These are phyloP conservation scores for Paradoxurus hermaphroditus DNA, from an alignment of 2,113 vertebrate genomes.

Conservation along the genomic window DNA sequence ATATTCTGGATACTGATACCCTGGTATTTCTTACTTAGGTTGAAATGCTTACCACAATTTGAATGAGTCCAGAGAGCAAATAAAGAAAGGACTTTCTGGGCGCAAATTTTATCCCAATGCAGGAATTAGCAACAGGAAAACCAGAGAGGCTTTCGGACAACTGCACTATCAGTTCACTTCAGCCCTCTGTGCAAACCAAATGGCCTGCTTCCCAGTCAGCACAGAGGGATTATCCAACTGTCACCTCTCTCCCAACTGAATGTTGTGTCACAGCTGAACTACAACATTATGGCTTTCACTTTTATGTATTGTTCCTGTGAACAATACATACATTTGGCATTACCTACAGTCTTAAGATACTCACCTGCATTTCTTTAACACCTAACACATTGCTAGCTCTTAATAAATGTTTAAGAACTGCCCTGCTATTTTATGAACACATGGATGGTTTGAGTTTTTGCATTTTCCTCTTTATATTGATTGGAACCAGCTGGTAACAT, in stretches of 20 bases:
- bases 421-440: conserved; percentile 32
- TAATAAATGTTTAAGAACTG: conserved; percentile 32
- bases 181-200: neutral
- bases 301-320: neutral
- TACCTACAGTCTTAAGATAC: neutral
- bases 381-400: neutral
- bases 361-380: conserved; percentile 44
- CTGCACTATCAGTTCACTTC: neutral
- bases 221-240: neutral
- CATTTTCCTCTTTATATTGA: conserved; percentile 56
- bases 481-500: conserved; percentile 35
- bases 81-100: neutral
- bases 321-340: neutral
- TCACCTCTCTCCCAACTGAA: neutral
- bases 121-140: neutral
- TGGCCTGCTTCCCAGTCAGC: neutral
- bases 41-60: neutral
- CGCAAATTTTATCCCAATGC: neutral
- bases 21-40: neutral
- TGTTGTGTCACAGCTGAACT: neutral
- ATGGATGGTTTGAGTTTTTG: neutral
- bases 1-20: neutral
- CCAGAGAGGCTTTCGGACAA: neutral
- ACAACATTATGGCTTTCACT: neutral
- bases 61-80: neutral